Percentiles rank a stretch among this genome's conserved stretches.
These are phyloP conservation scores for Achlya flavicornis DNA, from an alignment of 2,888 invertebrate species.

Conservation along the genomic window DNA sequence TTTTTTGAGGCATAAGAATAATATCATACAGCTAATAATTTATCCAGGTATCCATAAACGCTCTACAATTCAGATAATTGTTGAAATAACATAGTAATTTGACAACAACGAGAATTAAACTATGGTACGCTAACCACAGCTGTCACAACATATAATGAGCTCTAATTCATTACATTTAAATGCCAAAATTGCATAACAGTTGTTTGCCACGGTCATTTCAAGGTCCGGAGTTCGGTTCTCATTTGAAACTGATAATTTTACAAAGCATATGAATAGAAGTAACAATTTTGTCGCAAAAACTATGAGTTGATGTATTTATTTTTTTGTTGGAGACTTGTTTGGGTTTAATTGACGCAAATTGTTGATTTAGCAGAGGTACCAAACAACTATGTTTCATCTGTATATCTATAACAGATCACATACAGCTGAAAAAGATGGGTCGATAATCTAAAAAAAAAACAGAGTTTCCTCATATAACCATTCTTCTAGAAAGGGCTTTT, in stretches of 20 bases:
- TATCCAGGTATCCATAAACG: conserved; percentile 6
- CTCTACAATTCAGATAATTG: conserved; percentile 5
- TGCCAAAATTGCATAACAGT: conserved; percentile 19
- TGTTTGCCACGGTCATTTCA: conserved; percentile 42
- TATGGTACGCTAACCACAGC: not conserved
- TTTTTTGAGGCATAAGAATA: not conserved
- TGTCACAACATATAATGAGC: conserved; percentile 14
- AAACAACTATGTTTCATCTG: too few species aligned
- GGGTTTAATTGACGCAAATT: not conserved
- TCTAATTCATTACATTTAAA: conserved; percentile 16
- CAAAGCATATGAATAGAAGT: conserved; percentile 20
- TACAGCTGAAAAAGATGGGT: too few species aligned
- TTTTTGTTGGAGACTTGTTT: not conserved
- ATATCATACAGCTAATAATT: not conserved
- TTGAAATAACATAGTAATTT: conserved; percentile 4
- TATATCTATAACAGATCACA: too few species aligned
- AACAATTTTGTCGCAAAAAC: conserved; percentile 15
- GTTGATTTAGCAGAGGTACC: not conserved
- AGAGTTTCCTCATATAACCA: too few species aligned
- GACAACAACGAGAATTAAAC: conserved; percentile 5
- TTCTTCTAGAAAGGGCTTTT: too few species aligned
- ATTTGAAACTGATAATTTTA: conserved; percentile 35
- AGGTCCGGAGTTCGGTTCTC: conserved; percentile 48
- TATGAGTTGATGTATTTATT: not conserved
- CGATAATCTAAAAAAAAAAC: too few species aligned